Evolutionary conservation across 2,113 vertebrate genomes (phyloP).

Genomic region (Tachysurus vachellii): DNA sequence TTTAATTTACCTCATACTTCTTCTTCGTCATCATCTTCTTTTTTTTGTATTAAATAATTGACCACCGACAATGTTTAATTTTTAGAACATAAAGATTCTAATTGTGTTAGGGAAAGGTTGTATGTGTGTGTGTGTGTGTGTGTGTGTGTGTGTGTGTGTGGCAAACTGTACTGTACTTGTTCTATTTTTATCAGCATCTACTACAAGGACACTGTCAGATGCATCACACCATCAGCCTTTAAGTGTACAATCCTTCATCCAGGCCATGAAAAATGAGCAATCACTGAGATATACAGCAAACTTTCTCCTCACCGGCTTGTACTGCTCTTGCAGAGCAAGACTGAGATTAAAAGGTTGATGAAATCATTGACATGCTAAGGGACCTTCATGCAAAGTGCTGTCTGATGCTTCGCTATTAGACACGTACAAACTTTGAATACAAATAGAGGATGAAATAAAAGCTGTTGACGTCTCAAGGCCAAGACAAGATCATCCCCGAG

Average conservation of each 20-base stretch:
- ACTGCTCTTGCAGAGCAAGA: constrained; percentile 46
- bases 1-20: background rate
- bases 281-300: constrained; percentile 41
- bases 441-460: background rate
- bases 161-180: background rate
- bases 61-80: background rate
- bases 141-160: background rate
- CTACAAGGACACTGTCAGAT: constrained; percentile 42
- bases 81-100: background rate
- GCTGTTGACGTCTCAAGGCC: constrained; percentile 18
- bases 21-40: background rate
- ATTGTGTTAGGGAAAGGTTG: background rate
- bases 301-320: constrained; percentile 44
- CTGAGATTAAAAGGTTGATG: constrained; percentile 49
- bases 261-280: constrained; percentile 42
- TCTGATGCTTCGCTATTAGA: constrained; percentile 49
- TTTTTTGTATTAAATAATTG: background rate
- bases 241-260: constrained; percentile 48
- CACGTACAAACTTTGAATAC: constrained; percentile 8
- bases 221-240: constrained; percentile 42
- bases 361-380: constrained; percentile 45
- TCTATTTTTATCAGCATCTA: constrained; percentile 17
- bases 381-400: constrained; percentile 38
- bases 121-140: too few relatives aligned
- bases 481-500: background rate